Evolutionary conservation across 2,113 vertebrate species (phyloP).

Genomic region (Balaeniceps rex): DNA sequence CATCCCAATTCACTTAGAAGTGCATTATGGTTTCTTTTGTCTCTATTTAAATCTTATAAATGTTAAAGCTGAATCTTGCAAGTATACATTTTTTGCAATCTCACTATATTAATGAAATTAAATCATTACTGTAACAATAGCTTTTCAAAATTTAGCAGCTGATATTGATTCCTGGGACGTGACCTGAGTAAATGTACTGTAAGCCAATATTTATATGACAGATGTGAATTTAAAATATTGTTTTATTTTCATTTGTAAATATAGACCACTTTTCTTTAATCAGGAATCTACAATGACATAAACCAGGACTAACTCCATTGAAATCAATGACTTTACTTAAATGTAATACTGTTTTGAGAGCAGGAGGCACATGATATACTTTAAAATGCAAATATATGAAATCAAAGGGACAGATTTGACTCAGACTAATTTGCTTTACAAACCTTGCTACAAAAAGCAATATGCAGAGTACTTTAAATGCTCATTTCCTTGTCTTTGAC

Average conservation of each 20-base stretch:
- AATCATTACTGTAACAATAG: neutral
- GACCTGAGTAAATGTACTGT: neutral
- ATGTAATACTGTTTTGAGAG: neutral
- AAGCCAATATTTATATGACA: neutral
- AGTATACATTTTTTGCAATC: neutral
- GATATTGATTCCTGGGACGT: neutral
- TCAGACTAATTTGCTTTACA: neutral
- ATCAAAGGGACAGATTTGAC: neutral
- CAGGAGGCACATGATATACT: neutral
- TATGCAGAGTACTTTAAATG: neutral
- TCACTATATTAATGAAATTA: neutral
- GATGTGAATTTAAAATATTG: neutral
- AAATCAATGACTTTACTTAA: neutral
- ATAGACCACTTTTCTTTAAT: neutral
- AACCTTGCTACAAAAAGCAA: neutral
- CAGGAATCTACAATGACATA: neutral
- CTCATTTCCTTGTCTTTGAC: neutral
- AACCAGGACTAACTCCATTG: neutral
- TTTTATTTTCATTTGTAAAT: neutral
- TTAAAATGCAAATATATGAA: neutral
- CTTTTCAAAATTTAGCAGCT: neutral
- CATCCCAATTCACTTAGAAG: conserved; percentile 1
- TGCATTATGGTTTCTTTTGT: conserved; percentile 8
- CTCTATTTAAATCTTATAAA: conserved; percentile 20
- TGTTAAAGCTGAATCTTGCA: neutral